Conservation (phyloP, 2,797 vertebrate species). For the Pipistrellus kuhlii region DNA sequence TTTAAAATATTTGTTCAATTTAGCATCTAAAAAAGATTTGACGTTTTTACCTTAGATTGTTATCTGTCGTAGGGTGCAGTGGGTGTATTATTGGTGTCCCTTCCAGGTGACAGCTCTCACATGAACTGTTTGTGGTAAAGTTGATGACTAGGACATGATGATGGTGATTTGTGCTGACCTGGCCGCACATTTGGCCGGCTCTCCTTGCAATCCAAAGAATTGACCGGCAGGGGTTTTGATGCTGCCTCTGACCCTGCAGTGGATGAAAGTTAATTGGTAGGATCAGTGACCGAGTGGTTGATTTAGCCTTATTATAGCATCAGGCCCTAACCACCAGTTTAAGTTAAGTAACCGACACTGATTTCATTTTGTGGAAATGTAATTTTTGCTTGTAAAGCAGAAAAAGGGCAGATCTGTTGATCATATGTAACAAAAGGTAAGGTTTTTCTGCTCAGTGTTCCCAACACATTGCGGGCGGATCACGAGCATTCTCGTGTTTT, state of each 20-base stretch:
- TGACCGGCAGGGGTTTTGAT: conserved; percentile 40
- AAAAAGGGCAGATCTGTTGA: conserved; percentile 57
- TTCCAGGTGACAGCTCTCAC: background rate
- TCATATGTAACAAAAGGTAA: background rate
- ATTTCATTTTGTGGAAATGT: conserved; percentile 55
- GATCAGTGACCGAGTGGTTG: background rate
- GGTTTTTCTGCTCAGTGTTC: conserved; percentile 8
- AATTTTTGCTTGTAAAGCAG: conserved; percentile 48
- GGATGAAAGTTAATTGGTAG: conserved; percentile 30
- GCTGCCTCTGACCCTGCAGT: conserved; percentile 30
- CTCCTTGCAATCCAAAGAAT: background rate
- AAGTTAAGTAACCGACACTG: background rate
- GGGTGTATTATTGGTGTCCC: background rate
- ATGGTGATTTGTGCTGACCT: conserved; percentile 65
- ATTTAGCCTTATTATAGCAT: background rate
- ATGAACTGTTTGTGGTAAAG: conserved; percentile 28
- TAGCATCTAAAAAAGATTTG: conserved; percentile 47
- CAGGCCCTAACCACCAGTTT: background rate
- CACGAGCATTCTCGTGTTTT: too few relatives aligned
- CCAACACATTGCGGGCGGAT: background rate
- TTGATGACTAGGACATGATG: background rate
- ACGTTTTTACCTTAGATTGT: background rate
- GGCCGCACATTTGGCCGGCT: background rate
- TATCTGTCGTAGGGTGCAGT: background rate
- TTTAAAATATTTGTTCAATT: conserved; percentile 45